Evolutionary conservation across 2,113 vertebrate species (phyloP).

Genomic region (pig (Sus scrofa)): T2T-Sscrofa CM000824.6:28181501-28182000

Average conservation of each 20-base stretch:
- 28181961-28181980: neutral
- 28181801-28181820: neutral
- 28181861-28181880: neutral
- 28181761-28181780: neutral
- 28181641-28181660: neutral
- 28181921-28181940: neutral
- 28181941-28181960: neutral
- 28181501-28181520: neutral
- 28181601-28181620: neutral
- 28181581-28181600: accelerated
- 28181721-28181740: neutral
- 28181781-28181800: neutral
- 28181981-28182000: neutral
- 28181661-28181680: neutral
- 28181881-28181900: neutral
- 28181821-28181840: neutral
- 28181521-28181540: neutral
- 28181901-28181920: constrained; percentile 2
- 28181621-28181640: neutral
- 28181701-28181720: neutral
- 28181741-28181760: neutral
- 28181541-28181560: neutral
- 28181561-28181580: neutral
- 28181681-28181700: neutral
- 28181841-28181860: neutral